A percentile compares a stretch with the other conserved stretches of the same genome.
Conservation (phyloP, 2,888 invertebrate genomes). For the Agonum fuliginosum region DNA sequence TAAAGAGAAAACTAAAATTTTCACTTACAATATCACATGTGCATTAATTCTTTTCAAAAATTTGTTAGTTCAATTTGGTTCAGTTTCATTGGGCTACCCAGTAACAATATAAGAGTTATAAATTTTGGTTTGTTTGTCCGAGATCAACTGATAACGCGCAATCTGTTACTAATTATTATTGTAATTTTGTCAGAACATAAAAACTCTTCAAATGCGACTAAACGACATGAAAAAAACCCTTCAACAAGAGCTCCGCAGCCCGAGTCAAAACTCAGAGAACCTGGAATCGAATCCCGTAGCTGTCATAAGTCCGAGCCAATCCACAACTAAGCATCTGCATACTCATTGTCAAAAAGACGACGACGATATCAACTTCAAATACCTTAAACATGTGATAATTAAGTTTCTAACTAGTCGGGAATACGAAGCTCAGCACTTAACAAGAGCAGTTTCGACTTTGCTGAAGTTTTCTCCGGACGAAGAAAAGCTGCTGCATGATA, state of each 20-base stretch:
- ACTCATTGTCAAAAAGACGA: constrained; percentile 75
- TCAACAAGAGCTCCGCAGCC: constrained; percentile 85
- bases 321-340: constrained; percentile 51
- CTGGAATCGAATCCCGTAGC: constrained; percentile 47
- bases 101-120: too few relatives aligned
- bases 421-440: constrained; percentile 90
- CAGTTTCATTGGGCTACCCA: too few relatives aligned
- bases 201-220: constrained; percentile 90
- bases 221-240: constrained; percentile 94
- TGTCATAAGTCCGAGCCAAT: constrained; percentile 54
- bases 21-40: too few relatives aligned
- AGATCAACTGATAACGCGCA: too few relatives aligned
- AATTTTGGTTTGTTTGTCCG: too few relatives aligned
- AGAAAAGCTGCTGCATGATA: constrained; percentile 88
- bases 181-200: constrained; percentile 81
- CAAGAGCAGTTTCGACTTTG: constrained; percentile 89
- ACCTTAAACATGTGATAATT: constrained; percentile 94
- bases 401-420: constrained; percentile 94
- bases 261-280: constrained; percentile 63
- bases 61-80: too few relatives aligned
- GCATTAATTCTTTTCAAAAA: too few relatives aligned
- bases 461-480: constrained; percentile 90
- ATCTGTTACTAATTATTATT: neutral
- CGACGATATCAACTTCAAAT: constrained; percentile 87
- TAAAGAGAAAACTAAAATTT: too few relatives aligned